Evolutionary conservation across 2,888 invertebrate genomes (phyloP).

Genomic region (Sepiola atlantica): DNA sequence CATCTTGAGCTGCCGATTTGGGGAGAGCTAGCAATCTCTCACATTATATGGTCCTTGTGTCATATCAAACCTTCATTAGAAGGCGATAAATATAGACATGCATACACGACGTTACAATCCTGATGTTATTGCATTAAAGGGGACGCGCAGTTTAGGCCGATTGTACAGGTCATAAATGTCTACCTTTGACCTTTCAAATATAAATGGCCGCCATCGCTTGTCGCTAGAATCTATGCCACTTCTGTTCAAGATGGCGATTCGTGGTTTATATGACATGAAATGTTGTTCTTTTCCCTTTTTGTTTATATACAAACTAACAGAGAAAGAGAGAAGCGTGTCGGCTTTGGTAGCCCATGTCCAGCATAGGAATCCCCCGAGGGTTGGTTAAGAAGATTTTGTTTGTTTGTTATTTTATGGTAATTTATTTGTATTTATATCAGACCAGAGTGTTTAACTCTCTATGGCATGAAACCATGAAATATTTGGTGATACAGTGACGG

Average conservation of each 20-base stretch:
- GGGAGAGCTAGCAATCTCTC: too few relatives aligned
- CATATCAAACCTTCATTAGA: too few relatives aligned
- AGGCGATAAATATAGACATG: too few relatives aligned
- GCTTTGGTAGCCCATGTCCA: not conserved
- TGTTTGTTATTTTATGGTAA: too few relatives aligned
- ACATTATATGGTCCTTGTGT: too few relatives aligned
- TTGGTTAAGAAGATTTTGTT: too few relatives aligned
- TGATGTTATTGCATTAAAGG: not conserved
- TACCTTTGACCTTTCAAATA: not conserved
- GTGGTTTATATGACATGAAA: not conserved
- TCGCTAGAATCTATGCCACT: not conserved
- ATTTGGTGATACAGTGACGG: too few relatives aligned
- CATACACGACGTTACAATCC: not conserved
- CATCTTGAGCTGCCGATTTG: too few relatives aligned
- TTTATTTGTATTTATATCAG: too few relatives aligned
- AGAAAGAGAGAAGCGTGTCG: not conserved
- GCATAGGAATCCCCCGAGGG: too few relatives aligned
- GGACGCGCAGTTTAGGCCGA: not conserved
- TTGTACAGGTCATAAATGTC: not conserved
- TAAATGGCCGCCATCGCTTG: not conserved
- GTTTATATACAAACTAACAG: not conserved
- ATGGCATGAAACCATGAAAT: too few relatives aligned
- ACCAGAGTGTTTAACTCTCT: too few relatives aligned
- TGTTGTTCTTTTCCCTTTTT: not conserved
- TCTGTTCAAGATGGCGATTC: not conserved